Evolutionary conservation across 1,140 invertebrate genomes (phyloP), one percentile per base, ranked within the genome.

Genomic region (Neodiprion lecontei): DNA sequence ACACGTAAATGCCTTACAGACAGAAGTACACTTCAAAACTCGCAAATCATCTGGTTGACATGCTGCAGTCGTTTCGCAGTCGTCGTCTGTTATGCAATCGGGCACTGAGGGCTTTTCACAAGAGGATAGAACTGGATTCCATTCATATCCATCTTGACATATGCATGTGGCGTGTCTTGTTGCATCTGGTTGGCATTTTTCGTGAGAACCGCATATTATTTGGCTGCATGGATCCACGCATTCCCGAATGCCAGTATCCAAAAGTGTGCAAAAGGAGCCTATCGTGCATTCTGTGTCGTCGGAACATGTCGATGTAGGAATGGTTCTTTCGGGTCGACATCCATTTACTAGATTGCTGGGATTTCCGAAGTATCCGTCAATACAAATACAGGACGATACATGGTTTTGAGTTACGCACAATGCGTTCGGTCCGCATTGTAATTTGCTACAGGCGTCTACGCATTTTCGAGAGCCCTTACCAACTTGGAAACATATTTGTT

Each of bases 341-440:
- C 95, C 95, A 9, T 91, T 87, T 61, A 91, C 88, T 14, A 95
- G 87, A 85, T 97, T 94, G 78, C 91, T 92, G 0, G 96, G 94
- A 85, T 95, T 95, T 10, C 96, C 96, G 21, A 89, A 86, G 82
- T 93, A 96, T 0, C 94, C 94, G 74, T 96, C 93, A 28, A 92
- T 88, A 84, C 96, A 98, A 67, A 97, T 91, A 83, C 96, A 98
- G 10, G 94, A 92, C 1, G 95, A 95, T 65, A 93, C 90, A 85
- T 97, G 95, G 81, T 95, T 93, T 73, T 95, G 91, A 23, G 94
- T 92, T 0, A 96, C 90, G 82, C 96, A 98, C 1, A 96, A 85
- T 5, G 96, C 95, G 85, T 97, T 97, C 1, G 96, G 95, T 12
- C 96, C 96, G 84, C 96, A 97, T 80, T 97, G 95, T 10, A 95